Evolutionary conservation across 1,140 invertebrate species (phyloP), one percentile per base, ranked within the genome.

Genomic region (Drosophila lowei): DNA sequence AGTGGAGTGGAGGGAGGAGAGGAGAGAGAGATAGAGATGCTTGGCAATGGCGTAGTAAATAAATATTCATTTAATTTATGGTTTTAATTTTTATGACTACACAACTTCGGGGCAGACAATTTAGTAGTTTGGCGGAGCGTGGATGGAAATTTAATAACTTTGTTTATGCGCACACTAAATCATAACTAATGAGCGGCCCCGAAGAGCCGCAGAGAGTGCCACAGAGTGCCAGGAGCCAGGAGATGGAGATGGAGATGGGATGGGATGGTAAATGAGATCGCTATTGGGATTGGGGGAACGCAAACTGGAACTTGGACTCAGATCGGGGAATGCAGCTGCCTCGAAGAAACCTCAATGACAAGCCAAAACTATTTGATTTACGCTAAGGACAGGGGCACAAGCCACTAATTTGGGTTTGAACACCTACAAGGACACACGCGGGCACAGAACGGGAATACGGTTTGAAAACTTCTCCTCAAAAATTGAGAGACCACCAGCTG

Each of bases 31-130:
- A 34, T 0, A 34, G 59, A 16, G 60, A 55, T 21, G 50, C 65
- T 56, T 1, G 54, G 54, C 61, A 53, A 25, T 48, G 64, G 66
- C 71, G 71, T 57, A 74, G 72, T 77, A 86, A 86, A 86, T 86
- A 86, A 86, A 86, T 86, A 86, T 85, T 86, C 84, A 86, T 86
- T 86, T 86, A 86, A 86, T 86, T 86, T 86, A 86, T 86, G 83
- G 83, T 86, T 86, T 86, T 86, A 86, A 86, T 86, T 86, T 86
- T 86, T 86, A 86, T 86, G 81, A 80, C 81, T 83, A 88, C 77
- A 88, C 83, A 88, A 86, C 81, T 88, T 86, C 65, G 73, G 67
- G 81, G 77, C 77, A 88, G 83, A 81, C 81, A 85, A 85, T 86
- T 86, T 86, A 86, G 83, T 88, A 88, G 83, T 86, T 86, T 88